Evolutionary conservation across 2,113 vertebrate genomes (phyloP).

Genomic region (Zapornia atra): DNA sequence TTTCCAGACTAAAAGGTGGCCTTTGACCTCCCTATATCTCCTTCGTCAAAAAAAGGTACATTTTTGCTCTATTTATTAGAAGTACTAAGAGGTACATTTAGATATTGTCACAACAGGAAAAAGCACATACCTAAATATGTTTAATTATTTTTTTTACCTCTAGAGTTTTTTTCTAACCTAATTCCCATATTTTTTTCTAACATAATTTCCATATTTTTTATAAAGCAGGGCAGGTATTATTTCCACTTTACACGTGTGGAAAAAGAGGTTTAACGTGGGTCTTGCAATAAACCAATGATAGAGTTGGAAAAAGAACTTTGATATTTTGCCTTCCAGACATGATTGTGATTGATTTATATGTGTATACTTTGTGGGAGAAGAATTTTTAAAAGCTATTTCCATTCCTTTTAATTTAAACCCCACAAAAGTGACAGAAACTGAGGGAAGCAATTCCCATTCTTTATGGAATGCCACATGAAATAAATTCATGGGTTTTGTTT

Average conservation of each 20-base stretch:
- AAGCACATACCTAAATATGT: not conserved
- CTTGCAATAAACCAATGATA: not conserved
- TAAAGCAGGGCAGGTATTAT: not conserved
- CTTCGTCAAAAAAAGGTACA: not conserved
- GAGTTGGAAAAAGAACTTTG: not conserved
- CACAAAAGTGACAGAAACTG: not conserved
- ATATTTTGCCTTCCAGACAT: conserved; percentile 32
- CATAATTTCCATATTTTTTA: not conserved
- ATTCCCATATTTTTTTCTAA: not conserved
- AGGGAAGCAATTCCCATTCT: not conserved
- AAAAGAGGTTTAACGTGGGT: not conserved
- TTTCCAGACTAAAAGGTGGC: not conserved
- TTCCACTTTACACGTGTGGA: not conserved
- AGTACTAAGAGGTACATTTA: not conserved
- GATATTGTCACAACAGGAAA: not conserved
- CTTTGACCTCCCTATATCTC: not conserved
- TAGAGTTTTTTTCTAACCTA: not conserved
- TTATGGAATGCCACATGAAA: not conserved
- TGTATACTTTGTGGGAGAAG: not conserved
- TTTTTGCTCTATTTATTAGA: not conserved
- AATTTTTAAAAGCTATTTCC: conserved; percentile 7
- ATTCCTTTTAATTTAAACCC: conserved; percentile 9
- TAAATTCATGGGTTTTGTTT: not conserved
- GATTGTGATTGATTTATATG: not conserved
- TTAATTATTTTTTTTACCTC: not conserved